Evolutionary conservation across 2,113 vertebrate species (phyloP).

Genomic region (Sinocyclocheilus anophthalmus): DNA sequence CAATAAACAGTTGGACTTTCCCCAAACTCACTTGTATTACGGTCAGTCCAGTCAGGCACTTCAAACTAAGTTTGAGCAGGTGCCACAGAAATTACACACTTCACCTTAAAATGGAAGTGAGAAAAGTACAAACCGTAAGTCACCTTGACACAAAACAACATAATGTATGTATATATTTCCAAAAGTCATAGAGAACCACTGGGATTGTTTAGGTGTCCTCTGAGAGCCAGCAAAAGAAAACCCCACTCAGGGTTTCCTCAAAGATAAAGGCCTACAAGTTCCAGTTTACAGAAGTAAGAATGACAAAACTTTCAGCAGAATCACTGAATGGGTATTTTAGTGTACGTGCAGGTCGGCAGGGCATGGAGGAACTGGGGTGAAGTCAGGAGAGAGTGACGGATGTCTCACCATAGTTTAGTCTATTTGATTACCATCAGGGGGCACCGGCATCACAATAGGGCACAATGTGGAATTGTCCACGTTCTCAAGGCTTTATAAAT

Average conservation of each 20-base stretch:
- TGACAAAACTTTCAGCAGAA: neutral
- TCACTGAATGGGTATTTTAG: neutral
- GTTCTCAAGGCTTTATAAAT: conserved; percentile 34
- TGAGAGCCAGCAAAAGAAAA: neutral
- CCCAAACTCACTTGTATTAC: neutral
- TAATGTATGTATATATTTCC: neutral
- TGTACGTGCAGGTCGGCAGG: conserved; percentile 4
- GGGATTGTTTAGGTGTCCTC: neutral
- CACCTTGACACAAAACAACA: neutral
- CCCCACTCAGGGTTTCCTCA: conserved; percentile 4
- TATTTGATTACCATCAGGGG: conserved; percentile 42
- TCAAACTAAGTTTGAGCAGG: neutral
- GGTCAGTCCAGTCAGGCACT: neutral
- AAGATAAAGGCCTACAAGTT: neutral
- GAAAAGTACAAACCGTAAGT: neutral
- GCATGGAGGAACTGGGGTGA: neutral
- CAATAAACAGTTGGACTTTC: neutral
- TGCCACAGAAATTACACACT: neutral
- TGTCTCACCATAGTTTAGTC: conserved; percentile 34
- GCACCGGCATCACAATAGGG: conserved; percentile 18
- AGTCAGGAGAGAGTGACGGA: neutral
- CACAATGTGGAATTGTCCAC: conserved; percentile 40
- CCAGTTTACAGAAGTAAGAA: conserved; percentile 15
- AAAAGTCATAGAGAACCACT: neutral
- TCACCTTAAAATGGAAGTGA: neutral